Conservation (phyloP, 2,113 vertebrate species). For the Phaethornis superciliosus region DNA sequence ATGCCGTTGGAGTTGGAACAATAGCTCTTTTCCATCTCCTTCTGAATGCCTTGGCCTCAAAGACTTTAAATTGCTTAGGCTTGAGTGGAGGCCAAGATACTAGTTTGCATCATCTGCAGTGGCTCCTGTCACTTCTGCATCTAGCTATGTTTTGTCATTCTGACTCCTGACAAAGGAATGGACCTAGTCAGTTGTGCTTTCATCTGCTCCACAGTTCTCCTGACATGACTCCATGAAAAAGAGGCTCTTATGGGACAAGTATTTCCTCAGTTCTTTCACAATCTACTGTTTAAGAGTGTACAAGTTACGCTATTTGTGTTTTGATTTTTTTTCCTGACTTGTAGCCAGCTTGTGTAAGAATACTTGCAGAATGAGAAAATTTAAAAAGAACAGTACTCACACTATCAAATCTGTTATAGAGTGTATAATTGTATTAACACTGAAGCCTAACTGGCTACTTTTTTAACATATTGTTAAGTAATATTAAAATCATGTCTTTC, state of each 20-base stretch:
- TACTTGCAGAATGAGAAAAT: constrained; percentile 90
- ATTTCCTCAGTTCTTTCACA: constrained; percentile 86
- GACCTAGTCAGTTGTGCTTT: constrained; percentile 78
- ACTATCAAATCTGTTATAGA: constrained; percentile 95
- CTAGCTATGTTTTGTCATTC: constrained; percentile 77
- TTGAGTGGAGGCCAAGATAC: constrained; percentile 79
- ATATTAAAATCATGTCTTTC: constrained; percentile 99
- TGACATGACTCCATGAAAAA: constrained; percentile 72
- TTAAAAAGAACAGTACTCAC: constrained; percentile 91
- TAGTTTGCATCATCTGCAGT: constrained; percentile 83
- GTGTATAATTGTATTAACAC: constrained; percentile 99
- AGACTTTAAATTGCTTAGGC: constrained; percentile 82
- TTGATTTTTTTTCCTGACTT: constrained; percentile 80
- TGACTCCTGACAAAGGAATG: constrained; percentile 79
- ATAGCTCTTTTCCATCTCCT: constrained; percentile 75
- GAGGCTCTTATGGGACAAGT: constrained; percentile 84
- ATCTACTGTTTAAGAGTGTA: constrained; percentile 90
- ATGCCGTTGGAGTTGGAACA: constrained; percentile 74
- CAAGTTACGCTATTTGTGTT: constrained; percentile 89
- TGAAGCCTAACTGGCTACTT: constrained; percentile 99
- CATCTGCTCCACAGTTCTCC: constrained; percentile 75
- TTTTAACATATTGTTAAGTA: constrained; percentile 99
- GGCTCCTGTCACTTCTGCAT: constrained; percentile 84
- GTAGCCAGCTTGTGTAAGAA: constrained; percentile 94
- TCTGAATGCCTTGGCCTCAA: constrained; percentile 75